Evolutionary conservation across 2,797 vertebrate species (phyloP), one percentile per base, ranked within the genome.

Genomic region (Acridotheres tristis): DNA sequence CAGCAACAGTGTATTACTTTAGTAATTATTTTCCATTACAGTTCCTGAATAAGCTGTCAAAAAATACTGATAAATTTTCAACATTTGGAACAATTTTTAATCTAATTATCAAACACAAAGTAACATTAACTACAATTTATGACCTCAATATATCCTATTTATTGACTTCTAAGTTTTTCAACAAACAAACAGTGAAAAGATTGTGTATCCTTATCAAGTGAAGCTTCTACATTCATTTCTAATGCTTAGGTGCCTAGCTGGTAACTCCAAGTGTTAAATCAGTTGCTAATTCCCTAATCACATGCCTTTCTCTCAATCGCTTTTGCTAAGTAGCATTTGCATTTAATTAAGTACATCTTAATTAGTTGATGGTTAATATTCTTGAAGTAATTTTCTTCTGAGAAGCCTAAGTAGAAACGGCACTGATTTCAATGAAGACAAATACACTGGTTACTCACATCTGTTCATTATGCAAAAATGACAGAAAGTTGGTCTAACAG

Each of bases 271-370:
- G 72, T 68, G 73, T 67, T 94, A 90, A 95, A 91, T 85, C 59
- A 90, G 69, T 82, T 89, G 53, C 58, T 90, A 93, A 97, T 93
- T 96, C 89, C 73, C 93, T 93, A 93, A 93, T 95, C 93, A 88
- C 88, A 94, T 63, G 79, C 72, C 76, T 96, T 85, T 87, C 82
- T 86, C 54, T 84, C 94, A 95, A 93, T 80, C 22, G 8, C 55
- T 93, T 91, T 93, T 83, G 65, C 81, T 94, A 95, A 96, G 79
- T 85, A 96, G 74, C 59, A 95, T 97, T 95, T 97, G 91, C 85
- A 93, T 97, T 93, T 97, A 97, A 96, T 97, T 96, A 97, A 95
- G 69, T 91, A 89, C 17, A 11, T 86, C 91, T 93, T 94, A 97
- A 97, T 97, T 97, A 96, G 90, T 30, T 93, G 89, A 86, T 66